Percentiles rank a stretch among this genome's conserved stretches.
phyloP scores from a whole-genome alignment of 1,140 invertebrate species.

The Listronotus oregonensis region DNA sequence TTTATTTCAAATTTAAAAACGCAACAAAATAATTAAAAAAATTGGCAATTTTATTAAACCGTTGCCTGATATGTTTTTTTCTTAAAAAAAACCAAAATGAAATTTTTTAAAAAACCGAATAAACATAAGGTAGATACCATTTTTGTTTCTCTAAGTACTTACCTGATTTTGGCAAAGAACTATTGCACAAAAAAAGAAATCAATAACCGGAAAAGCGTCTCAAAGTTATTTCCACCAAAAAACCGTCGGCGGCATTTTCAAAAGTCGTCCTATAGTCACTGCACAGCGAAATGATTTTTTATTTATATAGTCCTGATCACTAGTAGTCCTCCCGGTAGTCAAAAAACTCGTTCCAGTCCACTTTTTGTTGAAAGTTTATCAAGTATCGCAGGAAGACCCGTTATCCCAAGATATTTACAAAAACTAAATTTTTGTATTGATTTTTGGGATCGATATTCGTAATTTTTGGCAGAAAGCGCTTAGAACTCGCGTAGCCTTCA shows the following conservation, averaged over 20 bases:
- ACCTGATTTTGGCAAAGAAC: constrained; percentile 1
- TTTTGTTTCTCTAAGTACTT: too few species aligned
- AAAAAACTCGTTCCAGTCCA: neutral
- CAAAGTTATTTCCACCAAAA: constrained; percentile 1
- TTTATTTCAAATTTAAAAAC: too few species aligned
- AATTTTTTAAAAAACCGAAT: too few species aligned
- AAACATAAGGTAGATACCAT: too few species aligned
- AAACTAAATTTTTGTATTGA: constrained; percentile 45
- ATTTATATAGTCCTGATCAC: neutral
- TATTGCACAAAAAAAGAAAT: constrained; percentile 3
- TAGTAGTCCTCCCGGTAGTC: constrained; percentile 1
- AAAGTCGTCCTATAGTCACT: neutral
- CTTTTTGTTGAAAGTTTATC: neutral
- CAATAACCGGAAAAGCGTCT: constrained; percentile 3
- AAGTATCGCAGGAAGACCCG: constrained; percentile 6
- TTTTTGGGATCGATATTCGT: constrained; percentile 47
- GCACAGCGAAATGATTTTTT: neutral
- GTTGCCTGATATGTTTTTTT: too few species aligned
- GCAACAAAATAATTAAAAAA: too few species aligned
- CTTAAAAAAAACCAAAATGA: too few species aligned
- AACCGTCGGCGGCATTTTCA: neutral
- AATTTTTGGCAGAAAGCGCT: constrained; percentile 39
- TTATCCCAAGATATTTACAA: constrained; percentile 16
- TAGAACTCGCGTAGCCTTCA: constrained; percentile 38
- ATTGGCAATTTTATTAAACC: too few species aligned